Evolutionary conservation across 2,888 invertebrate genomes (phyloP).

Genomic region (Xestia xanthographa): DNA sequence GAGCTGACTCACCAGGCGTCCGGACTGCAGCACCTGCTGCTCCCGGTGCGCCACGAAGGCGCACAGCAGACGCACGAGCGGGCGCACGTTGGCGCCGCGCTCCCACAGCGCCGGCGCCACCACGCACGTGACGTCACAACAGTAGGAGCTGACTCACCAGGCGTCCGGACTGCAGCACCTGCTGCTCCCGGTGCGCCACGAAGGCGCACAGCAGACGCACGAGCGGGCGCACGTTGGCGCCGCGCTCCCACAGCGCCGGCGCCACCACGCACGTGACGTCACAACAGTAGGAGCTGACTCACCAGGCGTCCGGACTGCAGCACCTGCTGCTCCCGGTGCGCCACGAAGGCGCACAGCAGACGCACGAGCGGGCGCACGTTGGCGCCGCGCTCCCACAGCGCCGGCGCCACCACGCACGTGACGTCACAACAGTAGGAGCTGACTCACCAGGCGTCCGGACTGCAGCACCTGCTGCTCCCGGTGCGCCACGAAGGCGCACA

Average conservation of each 20-base stretch:
- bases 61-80: conserved; percentile 94
- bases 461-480: conserved; percentile 78
- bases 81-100: neutral
- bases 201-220: too few species aligned
- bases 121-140: neutral
- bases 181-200: conserved; percentile 75
- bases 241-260: too few species aligned
- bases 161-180: neutral
- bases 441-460: conserved; percentile 93
- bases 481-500: conserved; percentile 95
- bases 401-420: too few species aligned
- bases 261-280: too few species aligned
- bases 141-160: neutral
- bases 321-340: conserved; percentile 75
- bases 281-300: neutral
- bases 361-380: neutral
- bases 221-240: neutral
- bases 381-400: too few species aligned
- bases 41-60: conserved; percentile 93
- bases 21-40: conserved; percentile 85
- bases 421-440: neutral
- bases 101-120: too few species aligned
- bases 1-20: conserved; percentile 92
- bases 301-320: neutral
- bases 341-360: neutral